These are phyloP conservation scores for Acanthaster planci DNA, from an alignment of 35 echinoderm and acorn worm species.

Conservation along the genomic window DNA sequence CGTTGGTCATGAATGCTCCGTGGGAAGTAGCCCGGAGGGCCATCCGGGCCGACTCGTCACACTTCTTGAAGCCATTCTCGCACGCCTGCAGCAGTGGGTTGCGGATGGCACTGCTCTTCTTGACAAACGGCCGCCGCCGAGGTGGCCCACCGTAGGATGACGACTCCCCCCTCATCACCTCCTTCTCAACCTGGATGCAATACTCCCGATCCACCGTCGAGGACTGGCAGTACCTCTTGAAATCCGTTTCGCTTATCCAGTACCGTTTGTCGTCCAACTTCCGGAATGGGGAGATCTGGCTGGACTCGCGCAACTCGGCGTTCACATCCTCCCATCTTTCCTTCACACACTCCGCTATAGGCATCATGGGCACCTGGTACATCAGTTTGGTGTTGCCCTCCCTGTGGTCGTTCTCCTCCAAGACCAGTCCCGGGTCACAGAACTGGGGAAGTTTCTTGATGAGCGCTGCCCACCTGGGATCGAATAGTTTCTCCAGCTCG, in stretches of 20 bases:
- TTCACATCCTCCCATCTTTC: constrained; percentile 4
- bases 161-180: background rate
- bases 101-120: background rate
- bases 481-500: background rate
- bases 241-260: background rate
- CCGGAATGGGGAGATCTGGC: background rate
- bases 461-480: background rate
- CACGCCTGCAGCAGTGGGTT: constrained; percentile 7
- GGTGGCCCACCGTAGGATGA: no score
- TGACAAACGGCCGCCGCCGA: background rate
- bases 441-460: background rate
- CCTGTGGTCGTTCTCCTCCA: background rate
- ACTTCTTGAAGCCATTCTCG: constrained; percentile 10
- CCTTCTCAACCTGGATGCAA: background rate
- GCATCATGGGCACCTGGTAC: constrained; percentile 10
- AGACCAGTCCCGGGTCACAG: background rate
- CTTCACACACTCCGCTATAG: background rate
- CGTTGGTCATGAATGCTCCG: background rate
- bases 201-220: background rate
- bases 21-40: background rate
- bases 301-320: background rate
- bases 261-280: background rate
- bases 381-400: background rate
- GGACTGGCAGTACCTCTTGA: background rate
- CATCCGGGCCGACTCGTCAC: constrained; percentile 4